Base-by-base conservation (phyloP, 2,888 invertebrate genomes). In the Zaprionus lineosus region DNA sequence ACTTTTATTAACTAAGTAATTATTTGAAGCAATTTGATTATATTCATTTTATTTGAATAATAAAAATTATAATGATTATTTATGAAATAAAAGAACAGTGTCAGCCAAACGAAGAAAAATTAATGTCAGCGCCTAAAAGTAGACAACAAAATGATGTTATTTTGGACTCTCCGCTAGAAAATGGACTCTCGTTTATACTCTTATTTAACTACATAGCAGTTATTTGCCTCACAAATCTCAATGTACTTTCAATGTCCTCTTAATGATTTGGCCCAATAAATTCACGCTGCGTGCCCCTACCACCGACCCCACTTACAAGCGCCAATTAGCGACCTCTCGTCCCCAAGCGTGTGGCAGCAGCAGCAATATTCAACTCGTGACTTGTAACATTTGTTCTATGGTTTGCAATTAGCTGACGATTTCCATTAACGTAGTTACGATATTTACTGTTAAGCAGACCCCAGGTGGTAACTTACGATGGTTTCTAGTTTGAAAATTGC, bases 351-450 rank as follows among this genome's bases (percentile, higher is more conserved):
- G 2, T 14, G 12, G 8, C 18, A 14, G 19, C 11, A 37, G 16
- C 37, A 18, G 12, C 19, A 21, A 34, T 9, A 39, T 18, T n/a
- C 5, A 26, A 36, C 48, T 36, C 55, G 43, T 52, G 39, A 41
- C 18, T 56, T 47, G 19, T 24, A 52, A 50, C 48, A 74, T 70
- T 58, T 64, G 41, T 55, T 37, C 79, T 51, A 64, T 72, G 63
- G 55, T 69, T 78, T 58, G 69, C 81, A 78, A 78, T 83, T 78
- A 78, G 77, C 64, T 11, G 43, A 28, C 59, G 84, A 79, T 70
- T 79, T 52, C 26, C 41, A 56, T 69, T 73, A n/a, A 58, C 53
- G 56, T 52, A 53, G 66, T 66, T 73, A 57, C 81, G 67, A 65
- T 69, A 83, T 79, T 83, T 79, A 76, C 81, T 58, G 28, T 50